Conservation (phyloP, 2,113 vertebrate genomes). For the Lamprotornis superbus region DNA sequence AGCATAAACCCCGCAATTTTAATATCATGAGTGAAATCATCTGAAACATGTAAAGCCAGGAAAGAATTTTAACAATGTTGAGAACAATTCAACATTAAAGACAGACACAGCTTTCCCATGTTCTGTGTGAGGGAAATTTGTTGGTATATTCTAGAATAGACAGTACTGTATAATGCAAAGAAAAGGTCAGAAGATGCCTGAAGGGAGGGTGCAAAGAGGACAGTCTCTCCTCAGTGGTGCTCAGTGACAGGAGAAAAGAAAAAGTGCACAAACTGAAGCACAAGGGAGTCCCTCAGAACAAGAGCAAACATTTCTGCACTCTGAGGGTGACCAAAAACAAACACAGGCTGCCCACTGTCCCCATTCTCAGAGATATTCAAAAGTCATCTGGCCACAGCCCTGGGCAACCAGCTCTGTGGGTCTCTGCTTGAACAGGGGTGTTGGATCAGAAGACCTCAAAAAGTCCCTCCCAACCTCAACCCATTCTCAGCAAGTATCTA, state of each 20-base stretch:
- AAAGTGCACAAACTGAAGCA: not conserved
- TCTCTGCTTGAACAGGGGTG: rapidly evolving
- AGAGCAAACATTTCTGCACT: not conserved
- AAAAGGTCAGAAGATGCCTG: not conserved
- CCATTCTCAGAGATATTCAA: not conserved
- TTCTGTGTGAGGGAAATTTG: not conserved
- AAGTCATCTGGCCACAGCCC: not conserved
- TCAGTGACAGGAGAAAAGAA: not conserved
- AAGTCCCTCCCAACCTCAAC: not conserved
- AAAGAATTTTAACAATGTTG: not conserved
- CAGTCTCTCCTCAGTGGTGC: not conserved
- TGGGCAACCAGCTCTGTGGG: not conserved
- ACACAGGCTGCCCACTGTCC: not conserved
- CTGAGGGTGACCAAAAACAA: not conserved
- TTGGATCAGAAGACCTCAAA: not conserved
- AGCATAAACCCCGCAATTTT: not conserved
- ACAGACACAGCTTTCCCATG: not conserved
- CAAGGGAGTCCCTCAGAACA: not conserved
- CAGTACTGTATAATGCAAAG: not conserved
- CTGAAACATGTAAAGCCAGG: not conserved
- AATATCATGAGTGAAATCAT: not conserved
- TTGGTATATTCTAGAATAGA: not conserved
- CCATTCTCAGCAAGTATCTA: not conserved
- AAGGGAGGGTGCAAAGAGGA: not conserved
- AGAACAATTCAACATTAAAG: not conserved